Percentiles rank a stretch among this genome's conserved stretches.
phyloP scores from a whole-genome alignment of 2,113 vertebrate genomes.

The Megaleporinus macrocephalus region DNA sequence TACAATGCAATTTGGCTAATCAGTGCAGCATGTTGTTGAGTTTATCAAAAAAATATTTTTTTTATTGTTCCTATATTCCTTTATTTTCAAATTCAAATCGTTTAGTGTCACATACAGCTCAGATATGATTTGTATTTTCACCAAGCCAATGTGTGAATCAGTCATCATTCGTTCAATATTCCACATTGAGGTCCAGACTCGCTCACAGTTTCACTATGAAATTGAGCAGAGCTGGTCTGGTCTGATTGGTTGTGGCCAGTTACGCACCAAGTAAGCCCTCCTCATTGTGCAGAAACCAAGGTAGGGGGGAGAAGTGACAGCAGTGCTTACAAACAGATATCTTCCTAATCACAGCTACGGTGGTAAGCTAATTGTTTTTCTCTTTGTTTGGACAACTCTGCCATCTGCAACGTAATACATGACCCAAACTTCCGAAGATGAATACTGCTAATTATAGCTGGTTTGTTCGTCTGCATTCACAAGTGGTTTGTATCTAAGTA shows the following conservation, averaged over 20 bases:
- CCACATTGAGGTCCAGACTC: background rate
- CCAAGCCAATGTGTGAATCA: too few relatives aligned
- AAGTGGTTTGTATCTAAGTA: background rate
- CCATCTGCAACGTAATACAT: constrained; percentile 36
- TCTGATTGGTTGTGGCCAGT: background rate
- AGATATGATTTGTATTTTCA: too few relatives aligned
- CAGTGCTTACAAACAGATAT: constrained; percentile 41
- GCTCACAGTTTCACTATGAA: background rate
- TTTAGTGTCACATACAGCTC: too few relatives aligned
- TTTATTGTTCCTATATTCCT: too few relatives aligned
- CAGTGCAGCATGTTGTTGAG: too few relatives aligned
- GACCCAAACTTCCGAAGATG: constrained; percentile 11
- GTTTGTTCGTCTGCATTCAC: constrained; percentile 36
- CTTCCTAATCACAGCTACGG: constrained; percentile 37
- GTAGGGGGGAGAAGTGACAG: background rate
- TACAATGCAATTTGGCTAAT: too few relatives aligned
- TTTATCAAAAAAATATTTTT: too few relatives aligned
- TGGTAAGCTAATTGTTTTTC: constrained; percentile 24
- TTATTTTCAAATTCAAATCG: too few relatives aligned
- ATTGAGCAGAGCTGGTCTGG: background rate
- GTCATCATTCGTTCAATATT: background rate
- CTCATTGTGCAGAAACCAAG: background rate
- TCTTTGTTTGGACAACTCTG: constrained; percentile 38
- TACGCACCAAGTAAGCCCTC: background rate
- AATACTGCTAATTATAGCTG: constrained; percentile 41